phyloP scores from a whole-genome alignment of 2,113 vertebrate genomes.

The Dolichotis patagonum region DNA sequence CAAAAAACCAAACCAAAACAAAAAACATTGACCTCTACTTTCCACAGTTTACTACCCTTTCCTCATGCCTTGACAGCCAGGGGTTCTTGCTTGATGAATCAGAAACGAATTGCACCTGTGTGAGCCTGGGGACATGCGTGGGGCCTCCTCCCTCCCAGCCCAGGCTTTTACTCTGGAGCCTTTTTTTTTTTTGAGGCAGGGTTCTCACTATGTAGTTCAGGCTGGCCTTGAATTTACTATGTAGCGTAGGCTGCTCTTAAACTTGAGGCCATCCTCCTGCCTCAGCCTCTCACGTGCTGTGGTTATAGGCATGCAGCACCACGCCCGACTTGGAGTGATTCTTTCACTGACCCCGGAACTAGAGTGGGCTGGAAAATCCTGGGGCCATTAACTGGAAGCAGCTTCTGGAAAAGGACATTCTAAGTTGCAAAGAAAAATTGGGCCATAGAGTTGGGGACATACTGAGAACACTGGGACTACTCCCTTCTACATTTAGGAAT shows the following conservation, averaged over 20 bases:
- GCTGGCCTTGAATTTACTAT: no score
- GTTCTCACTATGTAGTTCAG: no score
- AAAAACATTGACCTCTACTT: background rate
- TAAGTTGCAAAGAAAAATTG: background rate
- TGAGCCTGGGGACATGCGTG: background rate
- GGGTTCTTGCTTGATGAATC: background rate
- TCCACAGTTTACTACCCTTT: background rate
- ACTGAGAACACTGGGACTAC: background rate
- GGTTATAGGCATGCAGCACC: background rate
- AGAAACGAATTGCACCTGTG: background rate
- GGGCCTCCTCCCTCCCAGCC: background rate
- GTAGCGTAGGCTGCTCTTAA: background rate
- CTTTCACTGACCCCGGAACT: background rate
- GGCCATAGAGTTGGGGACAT: background rate
- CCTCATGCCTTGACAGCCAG: background rate
- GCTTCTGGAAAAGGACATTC: background rate
- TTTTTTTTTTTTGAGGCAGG: background rate
- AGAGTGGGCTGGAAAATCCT: background rate
- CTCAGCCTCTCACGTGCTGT: background rate
- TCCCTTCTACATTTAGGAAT: background rate
- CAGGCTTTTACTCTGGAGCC: background rate
- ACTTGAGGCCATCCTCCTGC: background rate
- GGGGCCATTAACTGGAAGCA: background rate
- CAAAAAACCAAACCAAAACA: background rate
- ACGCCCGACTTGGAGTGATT: background rate